phyloP scores from a whole-genome alignment of 2,113 vertebrate genomes.

The Lipotes vexillifer region DNA sequence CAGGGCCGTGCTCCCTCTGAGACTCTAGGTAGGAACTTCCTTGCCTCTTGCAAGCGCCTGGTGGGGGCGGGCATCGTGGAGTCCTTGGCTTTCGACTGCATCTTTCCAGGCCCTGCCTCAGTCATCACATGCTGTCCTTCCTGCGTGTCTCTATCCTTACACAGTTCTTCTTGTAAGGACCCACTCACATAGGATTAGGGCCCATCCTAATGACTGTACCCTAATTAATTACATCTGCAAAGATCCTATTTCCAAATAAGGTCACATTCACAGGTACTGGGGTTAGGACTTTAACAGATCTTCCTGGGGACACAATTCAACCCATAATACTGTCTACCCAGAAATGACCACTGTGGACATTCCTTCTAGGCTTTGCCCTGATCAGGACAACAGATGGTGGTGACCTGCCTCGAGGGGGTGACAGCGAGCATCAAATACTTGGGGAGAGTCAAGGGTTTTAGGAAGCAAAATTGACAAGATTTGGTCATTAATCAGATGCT shows the following conservation, averaged over 20 bases:
- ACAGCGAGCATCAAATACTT: not conserved
- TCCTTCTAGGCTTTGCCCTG: not conserved
- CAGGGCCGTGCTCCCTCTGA: not conserved
- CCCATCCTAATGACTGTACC: not conserved
- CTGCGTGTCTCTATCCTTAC: not conserved
- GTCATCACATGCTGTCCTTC: not conserved
- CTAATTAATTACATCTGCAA: not conserved
- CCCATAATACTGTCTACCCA: too few relatives aligned
- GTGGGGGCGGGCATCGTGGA: fast-evolving
- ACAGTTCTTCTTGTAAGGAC: not conserved
- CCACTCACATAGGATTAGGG: not conserved
- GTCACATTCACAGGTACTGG: not conserved
- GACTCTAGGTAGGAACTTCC: not conserved
- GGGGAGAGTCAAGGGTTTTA: not conserved
- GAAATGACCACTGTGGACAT: not conserved
- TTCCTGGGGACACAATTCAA: too few relatives aligned
- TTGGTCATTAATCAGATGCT: too few relatives aligned
- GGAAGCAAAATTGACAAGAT: too few relatives aligned
- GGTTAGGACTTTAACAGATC: not conserved
- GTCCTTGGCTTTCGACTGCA: not conserved
- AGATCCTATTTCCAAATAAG: not conserved
- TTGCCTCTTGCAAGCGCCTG: not conserved
- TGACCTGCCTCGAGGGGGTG: not conserved
- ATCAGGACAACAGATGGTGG: not conserved
- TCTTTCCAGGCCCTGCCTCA: too few relatives aligned